These are phyloP conservation scores for Rhinichthys klamathensis DNA, from an alignment of 2,113 vertebrate genomes.

Conservation along the genomic window DNA sequence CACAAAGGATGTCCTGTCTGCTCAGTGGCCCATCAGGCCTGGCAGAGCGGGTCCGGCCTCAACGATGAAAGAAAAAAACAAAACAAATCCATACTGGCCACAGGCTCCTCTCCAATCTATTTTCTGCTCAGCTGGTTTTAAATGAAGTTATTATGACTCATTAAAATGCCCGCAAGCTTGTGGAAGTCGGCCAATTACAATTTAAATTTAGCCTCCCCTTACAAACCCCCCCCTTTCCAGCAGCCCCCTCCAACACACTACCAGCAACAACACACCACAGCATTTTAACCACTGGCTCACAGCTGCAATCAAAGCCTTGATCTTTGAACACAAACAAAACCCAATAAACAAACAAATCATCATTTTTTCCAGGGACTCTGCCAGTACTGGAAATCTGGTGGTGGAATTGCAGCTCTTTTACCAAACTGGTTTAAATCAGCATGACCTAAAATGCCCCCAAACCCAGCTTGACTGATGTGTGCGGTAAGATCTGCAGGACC, in stretches of 20 bases:
- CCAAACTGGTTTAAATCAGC: constrained; percentile 46
- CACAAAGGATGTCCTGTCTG: constrained; percentile 38
- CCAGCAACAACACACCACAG: constrained; percentile 36
- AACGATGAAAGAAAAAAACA: constrained; percentile 63
- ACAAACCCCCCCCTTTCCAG: constrained; percentile 70
- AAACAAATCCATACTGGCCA: constrained; percentile 96
- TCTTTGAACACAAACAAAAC: constrained; percentile 58
- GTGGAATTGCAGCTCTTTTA: neutral
- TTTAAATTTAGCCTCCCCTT: constrained; percentile 98
- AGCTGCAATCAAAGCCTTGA: constrained; percentile 61
- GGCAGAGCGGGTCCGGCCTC: constrained; percentile 25
- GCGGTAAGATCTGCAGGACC: neutral
- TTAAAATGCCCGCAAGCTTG: constrained; percentile 99
- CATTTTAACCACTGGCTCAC: constrained; percentile 57
- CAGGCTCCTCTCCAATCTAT: constrained; percentile 99
- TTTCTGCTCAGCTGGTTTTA: constrained; percentile 99
- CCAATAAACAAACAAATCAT: constrained; percentile 61
- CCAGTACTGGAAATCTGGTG: constrained; percentile 47
- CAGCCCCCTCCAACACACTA: constrained; percentile 37
- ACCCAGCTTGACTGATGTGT: constrained; percentile 11
- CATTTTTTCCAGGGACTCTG: constrained; percentile 50
- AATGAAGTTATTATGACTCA: constrained; percentile 99
- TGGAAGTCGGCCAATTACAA: constrained; percentile 99
- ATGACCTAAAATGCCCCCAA: constrained; percentile 7
- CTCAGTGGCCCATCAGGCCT: constrained; percentile 27